A percentile compares a stretch with the other conserved stretches of the same genome.
Conservation (phyloP, 2,113 vertebrate species). For the Phrynosoma blainvillii region DNA sequence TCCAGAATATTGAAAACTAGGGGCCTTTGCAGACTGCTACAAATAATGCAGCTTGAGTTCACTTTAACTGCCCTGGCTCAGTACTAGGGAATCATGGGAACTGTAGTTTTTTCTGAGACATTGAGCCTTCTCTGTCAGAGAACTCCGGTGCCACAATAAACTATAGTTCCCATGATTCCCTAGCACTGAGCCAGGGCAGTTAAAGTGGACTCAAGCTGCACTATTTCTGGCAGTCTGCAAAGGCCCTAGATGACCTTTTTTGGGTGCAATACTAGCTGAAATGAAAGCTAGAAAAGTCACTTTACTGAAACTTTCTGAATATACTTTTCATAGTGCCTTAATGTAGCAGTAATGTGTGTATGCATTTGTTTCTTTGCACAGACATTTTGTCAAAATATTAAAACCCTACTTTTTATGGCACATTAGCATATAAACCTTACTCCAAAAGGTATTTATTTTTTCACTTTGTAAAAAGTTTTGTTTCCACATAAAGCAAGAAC, state of each 20-base stretch:
- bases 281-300: slow-evolving; percentile 90
- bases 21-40: too few relatives aligned
- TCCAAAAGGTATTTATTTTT: slow-evolving; percentile 91
- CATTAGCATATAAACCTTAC: slow-evolving; percentile 85
- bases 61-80: too few relatives aligned
- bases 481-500: slow-evolving; percentile 96
- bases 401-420: slow-evolving; percentile 88
- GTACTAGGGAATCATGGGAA: too few relatives aligned
- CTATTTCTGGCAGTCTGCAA: too few relatives aligned
- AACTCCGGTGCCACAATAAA: too few relatives aligned
- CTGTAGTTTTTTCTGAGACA: too few relatives aligned
- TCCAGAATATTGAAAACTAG: too few relatives aligned
- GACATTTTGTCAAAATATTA: slow-evolving; percentile 86
- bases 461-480: slow-evolving; percentile 89
- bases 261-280: slow-evolving; percentile 92
- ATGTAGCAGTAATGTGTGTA: slow-evolving; percentile 94
- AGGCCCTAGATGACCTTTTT: slow-evolving; percentile 78
- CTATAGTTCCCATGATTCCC: too few relatives aligned
- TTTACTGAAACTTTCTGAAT: slow-evolving; percentile 90
- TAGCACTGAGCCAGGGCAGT: too few relatives aligned
- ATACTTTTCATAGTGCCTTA: slow-evolving; percentile 92
- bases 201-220: too few relatives aligned
- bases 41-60: too few relatives aligned
- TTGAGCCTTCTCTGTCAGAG: too few relatives aligned
- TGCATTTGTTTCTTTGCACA: slow-evolving; percentile 94